Conservation (phyloP, 2,113 vertebrate genomes). For the Typhlomys cinereus region DNA sequence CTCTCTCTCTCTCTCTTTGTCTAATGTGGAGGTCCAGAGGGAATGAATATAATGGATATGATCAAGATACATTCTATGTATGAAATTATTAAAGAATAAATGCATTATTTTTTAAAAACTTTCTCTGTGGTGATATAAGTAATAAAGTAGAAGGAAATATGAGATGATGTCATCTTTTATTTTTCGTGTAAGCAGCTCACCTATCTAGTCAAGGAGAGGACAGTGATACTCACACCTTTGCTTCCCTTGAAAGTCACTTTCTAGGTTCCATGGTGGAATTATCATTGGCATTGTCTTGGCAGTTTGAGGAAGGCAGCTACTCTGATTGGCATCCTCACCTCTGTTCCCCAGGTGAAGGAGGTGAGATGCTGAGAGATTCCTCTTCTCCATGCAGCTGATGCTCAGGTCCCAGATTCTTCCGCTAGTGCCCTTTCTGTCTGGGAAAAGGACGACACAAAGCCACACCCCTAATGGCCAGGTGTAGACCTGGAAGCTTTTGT, state of each 20-base stretch:
- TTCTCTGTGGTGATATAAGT: no score
- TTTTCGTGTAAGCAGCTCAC: neutral
- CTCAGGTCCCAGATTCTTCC: neutral
- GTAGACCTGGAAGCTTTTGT: neutral
- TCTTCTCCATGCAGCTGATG: neutral
- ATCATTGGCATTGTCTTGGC: neutral
- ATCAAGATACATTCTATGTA: no score
- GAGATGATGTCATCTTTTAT: neutral
- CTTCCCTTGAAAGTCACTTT: neutral
- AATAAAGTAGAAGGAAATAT: neutral
- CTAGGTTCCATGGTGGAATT: neutral
- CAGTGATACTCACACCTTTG: neutral
- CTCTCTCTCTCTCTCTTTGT: no score
- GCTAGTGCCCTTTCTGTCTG: neutral
- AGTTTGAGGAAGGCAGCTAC: neutral
- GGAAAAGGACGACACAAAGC: neutral
- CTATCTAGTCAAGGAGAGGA: neutral
- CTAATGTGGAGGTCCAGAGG: no score
- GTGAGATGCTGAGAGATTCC: rapidly evolving
- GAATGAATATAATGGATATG: no score
- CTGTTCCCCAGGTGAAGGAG: neutral
- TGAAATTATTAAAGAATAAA: no score
- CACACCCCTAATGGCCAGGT: neutral
- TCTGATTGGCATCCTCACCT: neutral
- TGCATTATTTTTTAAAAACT: no score